These are phyloP conservation scores for Lycia hirtaria DNA, from an alignment of 2,888 invertebrate genomes.

Conservation along the genomic window DNA sequence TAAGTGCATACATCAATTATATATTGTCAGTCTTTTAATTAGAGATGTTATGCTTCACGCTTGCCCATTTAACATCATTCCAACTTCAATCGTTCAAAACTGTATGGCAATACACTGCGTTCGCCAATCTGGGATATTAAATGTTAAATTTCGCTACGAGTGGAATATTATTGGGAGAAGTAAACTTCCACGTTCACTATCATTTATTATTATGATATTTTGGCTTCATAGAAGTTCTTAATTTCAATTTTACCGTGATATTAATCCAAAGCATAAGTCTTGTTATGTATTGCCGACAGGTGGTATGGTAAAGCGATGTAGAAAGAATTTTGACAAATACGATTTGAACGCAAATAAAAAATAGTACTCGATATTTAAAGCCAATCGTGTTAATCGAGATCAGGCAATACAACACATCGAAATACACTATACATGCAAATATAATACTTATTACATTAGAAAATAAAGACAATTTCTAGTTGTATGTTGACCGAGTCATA, in stretches of 20 bases:
- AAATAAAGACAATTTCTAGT: constrained; percentile 26
- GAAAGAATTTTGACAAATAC: constrained; percentile 64
- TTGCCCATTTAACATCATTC: too few relatives aligned
- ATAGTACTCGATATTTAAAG: constrained; percentile 51
- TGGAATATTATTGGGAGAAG: too few relatives aligned
- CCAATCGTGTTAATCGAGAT: constrained; percentile 69
- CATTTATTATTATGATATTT: too few relatives aligned
- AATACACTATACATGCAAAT: constrained; percentile 45
- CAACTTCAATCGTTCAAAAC: too few relatives aligned
- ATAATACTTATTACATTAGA: constrained; percentile 26
- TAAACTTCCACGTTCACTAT: too few relatives aligned
- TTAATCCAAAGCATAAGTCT: constrained; percentile 54
- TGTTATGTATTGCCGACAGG: constrained; percentile 79
- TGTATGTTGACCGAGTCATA: constrained; percentile 38
- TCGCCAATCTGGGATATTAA: too few relatives aligned
- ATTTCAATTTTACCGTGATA: background rate
- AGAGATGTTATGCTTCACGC: too few relatives aligned
- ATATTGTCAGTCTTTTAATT: too few relatives aligned
- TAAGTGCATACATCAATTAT: too few relatives aligned
- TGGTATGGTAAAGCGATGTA: constrained; percentile 67
- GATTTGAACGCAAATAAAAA: constrained; percentile 34
- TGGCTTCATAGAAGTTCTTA: constrained; percentile 20
- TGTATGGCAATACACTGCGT: too few relatives aligned
- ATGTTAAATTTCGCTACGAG: too few relatives aligned
- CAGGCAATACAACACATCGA: constrained; percentile 71